Evolutionary conservation across 2,888 invertebrate species (phyloP).

Genomic region (Macrosiphum euphorbiae): DNA sequence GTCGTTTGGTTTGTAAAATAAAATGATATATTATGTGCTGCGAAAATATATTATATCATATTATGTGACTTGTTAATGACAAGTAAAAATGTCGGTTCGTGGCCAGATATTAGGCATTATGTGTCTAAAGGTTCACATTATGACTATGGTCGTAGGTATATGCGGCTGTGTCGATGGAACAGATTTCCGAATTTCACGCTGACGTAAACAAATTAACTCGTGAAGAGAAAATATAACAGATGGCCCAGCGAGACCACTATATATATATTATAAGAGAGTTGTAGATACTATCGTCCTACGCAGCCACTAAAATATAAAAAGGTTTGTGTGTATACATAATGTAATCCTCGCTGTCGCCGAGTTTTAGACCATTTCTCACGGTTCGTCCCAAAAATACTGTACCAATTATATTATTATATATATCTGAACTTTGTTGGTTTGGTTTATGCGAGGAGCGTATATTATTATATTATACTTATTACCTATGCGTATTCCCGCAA

Average conservation of each 20-base stretch:
- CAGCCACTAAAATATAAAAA: not conserved
- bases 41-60: not conserved
- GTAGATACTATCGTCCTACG: conserved; percentile 27
- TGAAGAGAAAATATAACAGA: conserved; percentile 49
- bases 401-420: not conserved
- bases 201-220: conserved; percentile 55
- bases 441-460: not conserved
- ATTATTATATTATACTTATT: no score
- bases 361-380: conserved; percentile 34
- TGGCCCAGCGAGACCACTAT: conserved; percentile 14
- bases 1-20: not conserved
- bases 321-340: not conserved
- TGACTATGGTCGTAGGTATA: not conserved
- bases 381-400: not conserved
- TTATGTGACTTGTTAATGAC: conserved; percentile 11
- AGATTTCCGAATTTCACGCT: conserved; percentile 42
- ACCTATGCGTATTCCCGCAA: not conserved
- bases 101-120: not conserved
- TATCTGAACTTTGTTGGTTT: not conserved
- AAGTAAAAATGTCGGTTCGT: conserved; percentile 7
- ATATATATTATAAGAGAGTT: conserved; percentile 1
- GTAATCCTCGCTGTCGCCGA: conserved; percentile 27
- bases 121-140: not conserved
- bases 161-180: not conserved
- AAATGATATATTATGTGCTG: not conserved